A percentile compares a stretch with the other conserved stretches of the same genome.
These are phyloP conservation scores for Caenorhabditis brenneri DNA, from an alignment of 1,140 invertebrate species.

Conservation along the genomic window DNA sequence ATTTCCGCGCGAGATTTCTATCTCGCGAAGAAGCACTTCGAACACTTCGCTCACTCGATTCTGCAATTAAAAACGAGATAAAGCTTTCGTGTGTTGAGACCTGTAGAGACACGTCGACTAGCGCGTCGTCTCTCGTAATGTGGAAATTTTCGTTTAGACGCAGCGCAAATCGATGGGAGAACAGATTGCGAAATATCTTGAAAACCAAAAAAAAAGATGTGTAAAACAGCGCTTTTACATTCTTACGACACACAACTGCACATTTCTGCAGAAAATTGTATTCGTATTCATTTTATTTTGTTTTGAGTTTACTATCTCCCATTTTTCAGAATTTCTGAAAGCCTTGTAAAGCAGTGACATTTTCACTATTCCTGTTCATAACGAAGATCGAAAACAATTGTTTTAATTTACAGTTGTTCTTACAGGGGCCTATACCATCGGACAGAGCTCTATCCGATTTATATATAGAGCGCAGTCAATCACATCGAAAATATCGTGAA, in stretches of 20 bases:
- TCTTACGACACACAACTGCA: neutral
- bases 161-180: neutral
- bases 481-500: no score
- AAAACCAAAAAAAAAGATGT: neutral
- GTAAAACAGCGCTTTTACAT: neutral
- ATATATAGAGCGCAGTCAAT: no score
- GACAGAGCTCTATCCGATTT: no score
- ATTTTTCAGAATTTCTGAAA: neutral
- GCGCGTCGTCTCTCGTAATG: neutral
- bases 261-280: neutral
- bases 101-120: constrained; percentile 1
- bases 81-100: neutral
- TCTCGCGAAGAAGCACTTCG: constrained; percentile 29
- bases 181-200: neutral
- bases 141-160: neutral
- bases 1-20: constrained; percentile 41
- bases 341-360: no score
- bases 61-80: neutral
- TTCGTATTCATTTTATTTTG: no score
- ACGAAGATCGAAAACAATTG: no score
- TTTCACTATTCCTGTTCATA: no score
- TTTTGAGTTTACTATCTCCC: no score
- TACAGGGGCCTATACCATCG: no score
- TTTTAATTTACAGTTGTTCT: no score
- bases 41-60: constrained; percentile 30